Evolutionary conservation across 2,888 invertebrate genomes (phyloP).

Genomic region (Dexiosoma caninum): DNA sequence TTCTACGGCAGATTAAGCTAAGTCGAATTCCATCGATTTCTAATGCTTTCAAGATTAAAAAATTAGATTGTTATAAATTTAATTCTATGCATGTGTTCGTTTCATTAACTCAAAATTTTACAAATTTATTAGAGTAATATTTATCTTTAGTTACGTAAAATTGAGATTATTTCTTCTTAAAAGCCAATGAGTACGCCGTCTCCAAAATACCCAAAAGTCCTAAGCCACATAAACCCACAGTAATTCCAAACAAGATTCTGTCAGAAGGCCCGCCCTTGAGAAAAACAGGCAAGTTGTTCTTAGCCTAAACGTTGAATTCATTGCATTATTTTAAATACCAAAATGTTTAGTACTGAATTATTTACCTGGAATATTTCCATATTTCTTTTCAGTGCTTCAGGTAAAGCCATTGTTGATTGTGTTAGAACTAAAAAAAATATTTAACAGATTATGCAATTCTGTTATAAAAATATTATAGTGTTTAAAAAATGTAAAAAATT

Average conservation of each 20-base stretch:
- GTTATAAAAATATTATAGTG: constrained; percentile 6
- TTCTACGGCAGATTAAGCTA: no score
- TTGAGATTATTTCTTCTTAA: constrained; percentile 73
- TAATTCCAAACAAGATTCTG: constrained; percentile 74
- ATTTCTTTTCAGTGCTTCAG: constrained; percentile 73
- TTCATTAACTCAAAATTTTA: no score
- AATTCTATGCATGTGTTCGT: no score
- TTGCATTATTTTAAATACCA: neutral
- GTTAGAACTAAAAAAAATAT: neutral
- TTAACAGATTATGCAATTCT: constrained; percentile 69
- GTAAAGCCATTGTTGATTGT: constrained; percentile 76
- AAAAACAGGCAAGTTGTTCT: constrained; percentile 75
- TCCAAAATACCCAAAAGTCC: constrained; percentile 72
- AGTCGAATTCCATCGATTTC: no score
- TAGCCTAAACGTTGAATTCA: constrained; percentile 69
- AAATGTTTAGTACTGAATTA: neutral
- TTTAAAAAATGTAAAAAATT: neutral
- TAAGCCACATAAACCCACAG: constrained; percentile 75
- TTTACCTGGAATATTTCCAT: constrained; percentile 75
- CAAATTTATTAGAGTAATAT: no score
- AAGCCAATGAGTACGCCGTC: constrained; percentile 74
- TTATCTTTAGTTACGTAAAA: no score
- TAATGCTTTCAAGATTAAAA: no score
- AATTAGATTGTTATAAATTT: no score
- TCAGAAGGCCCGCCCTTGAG: constrained; percentile 77